phyloP scores from a whole-genome alignment of 2,113 vertebrate genomes.

The Callopanchax toddi region DNA sequence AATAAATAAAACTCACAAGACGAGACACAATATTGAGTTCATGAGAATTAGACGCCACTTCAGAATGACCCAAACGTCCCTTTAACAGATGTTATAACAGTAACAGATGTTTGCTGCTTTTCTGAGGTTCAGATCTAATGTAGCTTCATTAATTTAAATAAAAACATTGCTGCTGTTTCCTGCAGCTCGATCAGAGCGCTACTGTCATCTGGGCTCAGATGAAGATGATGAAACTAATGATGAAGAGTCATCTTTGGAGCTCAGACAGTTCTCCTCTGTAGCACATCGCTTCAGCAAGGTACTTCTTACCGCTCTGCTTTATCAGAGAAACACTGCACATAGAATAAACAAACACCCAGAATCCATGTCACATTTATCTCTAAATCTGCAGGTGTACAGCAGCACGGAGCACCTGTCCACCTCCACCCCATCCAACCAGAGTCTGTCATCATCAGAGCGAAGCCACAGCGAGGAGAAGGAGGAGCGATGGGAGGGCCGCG shows the following conservation, averaged over 20 bases:
- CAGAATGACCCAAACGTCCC: too few relatives aligned
- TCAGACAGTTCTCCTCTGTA: constrained; percentile 93
- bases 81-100: too few relatives aligned
- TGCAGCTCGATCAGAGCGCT: constrained; percentile 90
- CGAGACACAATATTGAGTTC: too few relatives aligned
- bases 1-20: too few relatives aligned
- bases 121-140: neutral
- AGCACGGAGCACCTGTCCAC: constrained; percentile 90
- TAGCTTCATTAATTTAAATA: too few relatives aligned
- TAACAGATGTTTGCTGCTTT: neutral
- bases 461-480: constrained; percentile 90
- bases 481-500: constrained; percentile 80
- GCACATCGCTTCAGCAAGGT: constrained; percentile 98
- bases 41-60: too few relatives aligned
- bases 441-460: constrained; percentile 80
- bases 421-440: constrained; percentile 82
- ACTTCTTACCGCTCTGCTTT: neutral
- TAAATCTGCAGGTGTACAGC: constrained; percentile 88
- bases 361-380: neutral
- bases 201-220: constrained; percentile 86
- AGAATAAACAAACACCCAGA: too few relatives aligned
- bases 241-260: constrained; percentile 89
- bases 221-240: constrained; percentile 92
- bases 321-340: too few relatives aligned
- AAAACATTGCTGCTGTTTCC: constrained; percentile 4